A percentile compares a stretch with the other conserved stretches of the same genome.
These are phyloP conservation scores for Cinclus cinclus DNA, from an alignment of 2,113 vertebrate genomes.

Conservation along the genomic window DNA sequence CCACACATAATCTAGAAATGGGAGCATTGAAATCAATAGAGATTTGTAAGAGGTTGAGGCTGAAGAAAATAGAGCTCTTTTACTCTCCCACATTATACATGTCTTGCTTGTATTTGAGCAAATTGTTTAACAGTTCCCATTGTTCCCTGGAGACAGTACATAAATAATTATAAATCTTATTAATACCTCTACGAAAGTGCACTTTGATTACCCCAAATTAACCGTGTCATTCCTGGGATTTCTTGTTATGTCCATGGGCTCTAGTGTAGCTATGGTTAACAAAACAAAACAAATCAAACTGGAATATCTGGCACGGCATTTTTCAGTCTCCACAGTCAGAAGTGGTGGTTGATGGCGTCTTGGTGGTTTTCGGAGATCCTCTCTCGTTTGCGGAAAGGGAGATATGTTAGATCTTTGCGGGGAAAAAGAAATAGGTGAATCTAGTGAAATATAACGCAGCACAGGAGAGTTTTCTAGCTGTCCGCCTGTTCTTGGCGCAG, in stretches of 20 bases:
- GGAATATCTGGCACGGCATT: not conserved
- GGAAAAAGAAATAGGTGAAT: not conserved
- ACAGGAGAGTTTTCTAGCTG: not conserved
- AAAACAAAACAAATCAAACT: not conserved
- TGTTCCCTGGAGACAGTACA: not conserved
- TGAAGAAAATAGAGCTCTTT: not conserved
- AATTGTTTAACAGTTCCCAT: not conserved
- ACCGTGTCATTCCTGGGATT: not conserved
- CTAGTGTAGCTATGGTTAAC: not conserved
- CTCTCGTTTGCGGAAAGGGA: not conserved
- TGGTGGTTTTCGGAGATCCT: not conserved
- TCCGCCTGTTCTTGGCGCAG: accelerated
- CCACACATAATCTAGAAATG: not conserved
- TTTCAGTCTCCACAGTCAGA: not conserved
- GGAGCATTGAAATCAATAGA: not conserved
- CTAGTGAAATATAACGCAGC: too few species aligned
- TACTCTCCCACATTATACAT: not conserved
- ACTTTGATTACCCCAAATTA: not conserved
- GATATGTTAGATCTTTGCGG: too few species aligned
- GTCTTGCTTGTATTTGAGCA: not conserved
- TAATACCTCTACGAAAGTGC: not conserved
- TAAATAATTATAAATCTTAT: constrained; percentile 35
- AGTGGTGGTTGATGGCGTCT: not conserved
- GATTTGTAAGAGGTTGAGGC: not conserved
- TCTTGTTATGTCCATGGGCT: not conserved